Percentiles rank a stretch among this genome's conserved stretches.
These are phyloP conservation scores for Podarcis siculus DNA, from an alignment of 2,797 vertebrate species.

Conservation along the genomic window DNA sequence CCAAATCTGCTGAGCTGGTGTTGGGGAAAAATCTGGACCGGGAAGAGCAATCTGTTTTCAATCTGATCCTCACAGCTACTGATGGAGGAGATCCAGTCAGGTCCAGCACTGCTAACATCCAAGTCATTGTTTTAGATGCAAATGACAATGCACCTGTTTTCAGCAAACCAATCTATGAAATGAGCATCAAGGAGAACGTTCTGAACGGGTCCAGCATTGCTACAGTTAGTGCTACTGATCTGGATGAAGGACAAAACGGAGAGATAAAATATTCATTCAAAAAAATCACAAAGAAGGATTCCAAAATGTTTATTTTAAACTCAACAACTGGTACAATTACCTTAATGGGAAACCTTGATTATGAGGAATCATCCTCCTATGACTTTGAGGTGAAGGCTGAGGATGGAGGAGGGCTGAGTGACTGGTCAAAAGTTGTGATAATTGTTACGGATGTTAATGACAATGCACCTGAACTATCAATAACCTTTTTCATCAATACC, in stretches of 20 bases:
- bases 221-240: conserved; percentile 6
- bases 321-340: conserved; percentile 67
- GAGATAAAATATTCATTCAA: conserved; percentile 22
- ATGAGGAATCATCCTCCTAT: conserved; percentile 68
- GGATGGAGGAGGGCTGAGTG: conserved; percentile 73
- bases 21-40: conserved; percentile 72
- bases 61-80: conserved; percentile 6
- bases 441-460: conserved; percentile 80
- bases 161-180: conserved; percentile 11
- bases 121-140: conserved; percentile 5
- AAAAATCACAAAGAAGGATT: conserved; percentile 22
- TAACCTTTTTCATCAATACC: conserved; percentile 73
- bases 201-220: neutral
- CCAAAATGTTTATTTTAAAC: conserved; percentile 19
- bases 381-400: conserved; percentile 76
- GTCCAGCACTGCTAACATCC: conserved; percentile 5
- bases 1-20: conserved; percentile 58
- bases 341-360: conserved; percentile 67
- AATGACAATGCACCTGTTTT: conserved; percentile 30
- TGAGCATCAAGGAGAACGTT: conserved; percentile 8
- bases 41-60: conserved; percentile 50
- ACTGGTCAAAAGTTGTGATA: conserved; percentile 73
- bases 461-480: conserved; percentile 78
- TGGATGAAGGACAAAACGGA: conserved; percentile 23
- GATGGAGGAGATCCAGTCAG: conserved; percentile 22